Base-by-base conservation (phyloP, 1,140 invertebrate genomes). In the Heliconius eleuchia region DNA sequence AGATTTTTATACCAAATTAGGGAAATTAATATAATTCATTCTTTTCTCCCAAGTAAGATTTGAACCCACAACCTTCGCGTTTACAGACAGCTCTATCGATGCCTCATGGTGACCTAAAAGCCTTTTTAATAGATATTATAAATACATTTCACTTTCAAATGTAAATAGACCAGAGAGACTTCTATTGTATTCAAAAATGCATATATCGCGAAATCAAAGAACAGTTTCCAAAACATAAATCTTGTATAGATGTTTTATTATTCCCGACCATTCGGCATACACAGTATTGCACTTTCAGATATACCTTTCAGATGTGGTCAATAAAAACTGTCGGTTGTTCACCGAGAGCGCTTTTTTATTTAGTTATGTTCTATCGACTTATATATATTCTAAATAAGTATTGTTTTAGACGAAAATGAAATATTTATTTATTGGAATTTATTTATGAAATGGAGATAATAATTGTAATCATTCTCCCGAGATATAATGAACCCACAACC, bases 201-300 rank as follows among this genome's bases (percentile, higher is more conserved):
- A 66, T 66, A 66, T 66, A 30, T 66, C 27, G 60, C 27, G 13
- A 30, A 30, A 66, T 66, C 60, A 66, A 66, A 66, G 60, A 66
- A 66, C 30, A 82, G 80, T 79, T 85, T 78, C 80, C 75, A 81
- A 85, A 81, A 76, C 83, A 86, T 90, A 88, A 90, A 90, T 87
- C 70, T 81, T 86, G 82, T 86, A 89, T 88, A 83, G 83, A 79
- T 85, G 76, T 88, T 88, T 88, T 89, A 90, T 86, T 90, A 86
- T 88, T 89, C 84, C 72, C 30, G 73, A 77, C 83, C 86, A 82
- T 86, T 87, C 78, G 42, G 27, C 52, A 73, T 80, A 90, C 89
- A 90, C 77, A 84, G 85, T 79, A 86, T 81, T 88, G 89, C 89
- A 90, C 89, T 90, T 85, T 82, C 82, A 82, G 83, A 90, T 88